Conservation (phyloP, 2,113 vertebrate genomes). For the Poecile atricapillus region DNA sequence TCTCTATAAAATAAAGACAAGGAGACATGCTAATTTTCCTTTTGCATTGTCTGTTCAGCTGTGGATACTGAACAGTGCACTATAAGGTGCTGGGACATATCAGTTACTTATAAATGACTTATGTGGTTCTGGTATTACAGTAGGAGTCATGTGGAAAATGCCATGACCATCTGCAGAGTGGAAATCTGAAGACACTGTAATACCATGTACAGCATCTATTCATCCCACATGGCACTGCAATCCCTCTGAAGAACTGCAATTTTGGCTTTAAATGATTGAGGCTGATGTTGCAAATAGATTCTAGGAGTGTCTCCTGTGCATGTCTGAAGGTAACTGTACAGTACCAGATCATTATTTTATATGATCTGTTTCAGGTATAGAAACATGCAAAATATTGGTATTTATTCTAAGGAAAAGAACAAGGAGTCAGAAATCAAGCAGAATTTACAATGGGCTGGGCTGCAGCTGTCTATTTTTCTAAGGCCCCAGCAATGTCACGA, state of each 20-base stretch:
- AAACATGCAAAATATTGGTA: not conserved
- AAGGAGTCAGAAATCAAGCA: not conserved
- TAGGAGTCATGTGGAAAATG: conserved; percentile 1
- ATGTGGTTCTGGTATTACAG: conserved; percentile 23
- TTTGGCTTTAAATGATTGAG: not conserved
- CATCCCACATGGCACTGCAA: not conserved
- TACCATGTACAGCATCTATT: not conserved
- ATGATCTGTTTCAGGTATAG: not conserved
- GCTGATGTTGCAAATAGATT: not conserved
- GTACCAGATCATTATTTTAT: not conserved
- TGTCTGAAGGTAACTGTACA: not conserved
- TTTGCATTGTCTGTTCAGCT: not conserved
- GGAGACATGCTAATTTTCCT: not conserved
- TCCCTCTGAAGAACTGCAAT: not conserved
- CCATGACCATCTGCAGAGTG: not conserved
- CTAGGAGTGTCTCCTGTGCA: not conserved
- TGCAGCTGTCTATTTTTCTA: not conserved
- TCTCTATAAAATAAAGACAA: not conserved
- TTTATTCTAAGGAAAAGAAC: not conserved
- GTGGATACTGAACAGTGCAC: not conserved
- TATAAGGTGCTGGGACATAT: not conserved
- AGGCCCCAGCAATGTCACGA: not conserved
- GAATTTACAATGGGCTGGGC: not conserved
- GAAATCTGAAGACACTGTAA: not conserved
- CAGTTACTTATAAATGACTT: conserved; percentile 40